Evolutionary conservation across 2,113 vertebrate species (phyloP), one percentile per base, ranked within the genome.

Genomic region (Cavia porcellus): DNA sequence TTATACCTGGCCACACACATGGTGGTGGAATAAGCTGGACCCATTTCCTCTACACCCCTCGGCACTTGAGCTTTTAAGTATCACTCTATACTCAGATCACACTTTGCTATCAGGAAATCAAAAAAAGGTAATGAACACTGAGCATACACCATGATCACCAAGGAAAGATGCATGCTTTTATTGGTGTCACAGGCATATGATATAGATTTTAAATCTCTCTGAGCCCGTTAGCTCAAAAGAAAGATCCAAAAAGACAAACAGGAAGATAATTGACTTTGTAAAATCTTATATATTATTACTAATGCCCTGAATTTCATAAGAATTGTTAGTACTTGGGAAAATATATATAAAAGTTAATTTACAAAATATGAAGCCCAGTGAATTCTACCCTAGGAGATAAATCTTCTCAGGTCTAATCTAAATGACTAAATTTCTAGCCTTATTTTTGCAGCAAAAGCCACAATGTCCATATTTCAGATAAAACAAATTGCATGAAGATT

Each of bases 401-500:
- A 52, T 80, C 72, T 89, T 70, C n/a, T 47, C 4, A 30, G 35
- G 35, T 24, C 38, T 61, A 17, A 38, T 47, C 15, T 2, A 91
- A 93, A 52, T 28, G 25, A 38, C 14, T 32, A 52, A 32, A 84
- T 81, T 86, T 62, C 86, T 66, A 59, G 45, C 24, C 2, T 61
- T 28, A 59, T 2, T 24, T 88, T 17, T 8, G 50, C 4, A 59
- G 3, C 38, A 8, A 10, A 52, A 83, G 74, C 86, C 55, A 90
- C 32, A n/a, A 45, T 24, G 42, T 14, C n/a, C 70, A 90, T 20
- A 22, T 87, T 96, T 4, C 28, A 66, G 89, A 81, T 25, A 85
- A 47, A 95, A 87, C 20, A 95, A 72, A 84, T 57, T 75, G n/a
- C 66, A 75, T 5, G 80, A 89, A 95, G 11, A 52, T 10, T 79